Evolutionary conservation across 1,140 invertebrate species (phyloP).

Genomic region (Dendrolimus punctatus): DNA sequence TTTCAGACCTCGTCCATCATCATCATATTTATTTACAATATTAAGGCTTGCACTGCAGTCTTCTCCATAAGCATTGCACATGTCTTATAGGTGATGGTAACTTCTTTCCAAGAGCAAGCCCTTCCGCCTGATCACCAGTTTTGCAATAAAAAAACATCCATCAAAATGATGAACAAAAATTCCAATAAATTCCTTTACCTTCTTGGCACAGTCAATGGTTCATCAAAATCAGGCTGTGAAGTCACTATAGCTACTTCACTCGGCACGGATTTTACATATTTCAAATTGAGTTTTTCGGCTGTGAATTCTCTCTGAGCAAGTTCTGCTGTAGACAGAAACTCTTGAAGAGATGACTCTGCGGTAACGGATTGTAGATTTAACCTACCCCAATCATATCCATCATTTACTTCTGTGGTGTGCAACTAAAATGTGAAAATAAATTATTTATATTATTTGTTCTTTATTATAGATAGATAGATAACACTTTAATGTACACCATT

Average conservation of each 20-base stretch:
- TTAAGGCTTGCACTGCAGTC: no score
- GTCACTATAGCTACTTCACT: constrained; percentile 41
- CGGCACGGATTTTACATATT: constrained; percentile 67
- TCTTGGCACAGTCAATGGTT: constrained; percentile 61
- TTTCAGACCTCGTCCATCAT: no score
- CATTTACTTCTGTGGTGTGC: constrained; percentile 89
- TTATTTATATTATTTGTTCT: no score
- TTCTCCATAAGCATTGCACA: no score
- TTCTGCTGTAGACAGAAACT: constrained; percentile 95
- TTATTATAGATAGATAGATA: no score
- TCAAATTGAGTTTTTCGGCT: constrained; percentile 91
- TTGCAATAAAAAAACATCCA: no score
- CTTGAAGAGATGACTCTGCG: constrained; percentile 95
- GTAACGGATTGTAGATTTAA: constrained; percentile 95
- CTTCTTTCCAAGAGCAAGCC: no score
- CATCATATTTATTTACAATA: no score
- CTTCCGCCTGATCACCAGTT: no score
- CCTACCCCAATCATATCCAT: constrained; percentile 92
- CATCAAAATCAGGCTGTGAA: constrained; percentile 62
- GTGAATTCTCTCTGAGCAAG: constrained; percentile 94
- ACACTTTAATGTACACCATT: no score
- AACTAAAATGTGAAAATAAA: constrained; percentile 72
- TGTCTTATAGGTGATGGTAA: no score
- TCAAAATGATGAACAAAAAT: no score
- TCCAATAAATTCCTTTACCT: constrained; percentile 41